Evolutionary conservation across 2,113 vertebrate genomes (phyloP).

Genomic region (Gallinago jamesoni): DNA sequence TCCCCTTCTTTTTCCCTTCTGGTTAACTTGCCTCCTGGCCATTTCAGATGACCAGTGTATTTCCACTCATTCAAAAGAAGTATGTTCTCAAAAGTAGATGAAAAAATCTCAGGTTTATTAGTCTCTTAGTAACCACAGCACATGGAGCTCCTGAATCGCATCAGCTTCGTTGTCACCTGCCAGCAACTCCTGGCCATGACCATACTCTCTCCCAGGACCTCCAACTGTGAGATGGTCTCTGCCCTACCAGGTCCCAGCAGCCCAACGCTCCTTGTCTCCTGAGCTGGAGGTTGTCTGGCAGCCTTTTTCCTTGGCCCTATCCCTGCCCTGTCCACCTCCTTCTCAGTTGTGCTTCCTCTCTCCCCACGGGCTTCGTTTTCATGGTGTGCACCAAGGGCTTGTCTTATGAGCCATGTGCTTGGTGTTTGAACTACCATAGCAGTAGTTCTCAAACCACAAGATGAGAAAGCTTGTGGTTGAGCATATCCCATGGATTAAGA

Average conservation of each 20-base stretch:
- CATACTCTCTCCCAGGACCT: not conserved
- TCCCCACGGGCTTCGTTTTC: rapidly evolving
- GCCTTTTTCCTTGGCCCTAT: not conserved
- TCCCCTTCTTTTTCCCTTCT: not conserved
- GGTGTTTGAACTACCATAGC: rapidly evolving
- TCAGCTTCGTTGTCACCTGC: not conserved
- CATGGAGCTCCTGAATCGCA: not conserved
- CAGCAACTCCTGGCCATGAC: not conserved
- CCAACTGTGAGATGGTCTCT: not conserved
- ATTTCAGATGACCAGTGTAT: not conserved
- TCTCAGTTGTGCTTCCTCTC: not conserved
- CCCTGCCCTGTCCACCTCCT: not conserved
- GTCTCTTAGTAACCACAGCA: not conserved
- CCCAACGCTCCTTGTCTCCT: not conserved
- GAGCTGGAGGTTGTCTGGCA: not conserved
- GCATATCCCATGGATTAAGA: not conserved
- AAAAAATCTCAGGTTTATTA: not conserved
- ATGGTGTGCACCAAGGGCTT: not conserved
- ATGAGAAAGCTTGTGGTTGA: not conserved
- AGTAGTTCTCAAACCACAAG: not conserved
- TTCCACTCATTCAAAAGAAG: not conserved
- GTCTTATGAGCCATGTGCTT: not conserved
- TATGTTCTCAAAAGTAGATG: not conserved
- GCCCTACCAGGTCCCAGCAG: not conserved
- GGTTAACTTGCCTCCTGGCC: not conserved